Base-by-base conservation (phyloP, 2,113 vertebrate species). In the Bos indicus region DNA sequence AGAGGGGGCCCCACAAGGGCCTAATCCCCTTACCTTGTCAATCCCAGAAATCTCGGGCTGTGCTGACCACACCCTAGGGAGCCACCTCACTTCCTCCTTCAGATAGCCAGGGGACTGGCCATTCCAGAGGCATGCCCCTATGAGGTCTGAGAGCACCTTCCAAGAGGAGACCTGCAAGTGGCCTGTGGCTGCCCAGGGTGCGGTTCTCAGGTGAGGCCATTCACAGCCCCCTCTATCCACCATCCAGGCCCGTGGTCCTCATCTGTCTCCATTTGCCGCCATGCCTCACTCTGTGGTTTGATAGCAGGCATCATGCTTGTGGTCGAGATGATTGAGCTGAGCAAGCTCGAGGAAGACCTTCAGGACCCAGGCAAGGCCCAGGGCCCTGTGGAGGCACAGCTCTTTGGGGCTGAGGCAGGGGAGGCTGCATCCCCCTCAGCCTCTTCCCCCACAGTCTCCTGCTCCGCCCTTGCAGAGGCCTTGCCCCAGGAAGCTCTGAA, bases 381-480 rank as follows among this genome's bases (percentile, higher is more conserved):
- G 15, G 7, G 30, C 15, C 30, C 62, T 16, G 62, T n/a, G 30
- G 1, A 64, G 30, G 62, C 7, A 3, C 30, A n/a, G 30, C 30
- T 17, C 30, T 64, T 33, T 9, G 30, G 62, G 62, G 62, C 62
- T 64, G 62, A n/a, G 30, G 62, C 1, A 0, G 30, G 15, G 30
- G 15, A 33, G 62, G 62, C 62, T 64, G 15, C 30, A n/a, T 64
- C 62, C 15, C 15, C 30, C 30, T 64, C 15, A 17, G 30, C 62
- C 6, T 64, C 30, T 0, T 64, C 13, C 3, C 1, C 30, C 15
- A n/a, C 16, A 64, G 30, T 17, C 15, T n/a, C 62, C 30, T 64
- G 30, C 30, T 33, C 15, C 0, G 0, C 7, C 15, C 15, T 17
- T 64, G 62, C 1, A 2, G 62, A n/a, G 7, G 15, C 62, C 30